These are phyloP conservation scores for Habroteleia sp. DNA, from an alignment of 2,888 invertebrate species.

Conservation along the genomic window DNA sequence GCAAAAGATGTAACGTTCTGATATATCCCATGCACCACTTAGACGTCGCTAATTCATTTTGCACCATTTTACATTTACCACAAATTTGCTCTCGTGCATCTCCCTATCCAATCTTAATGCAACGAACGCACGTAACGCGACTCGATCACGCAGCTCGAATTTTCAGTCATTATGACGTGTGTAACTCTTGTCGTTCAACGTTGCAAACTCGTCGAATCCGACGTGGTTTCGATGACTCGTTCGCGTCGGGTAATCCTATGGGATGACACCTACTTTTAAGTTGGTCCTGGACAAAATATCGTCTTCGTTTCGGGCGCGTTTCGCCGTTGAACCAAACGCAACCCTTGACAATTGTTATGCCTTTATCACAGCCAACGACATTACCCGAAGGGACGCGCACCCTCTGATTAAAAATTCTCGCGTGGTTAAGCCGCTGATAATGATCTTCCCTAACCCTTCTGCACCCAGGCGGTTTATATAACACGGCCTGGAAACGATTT, in stretches of 20 bases:
- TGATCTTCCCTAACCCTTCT: conserved; percentile 80
- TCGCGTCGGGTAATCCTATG: conserved; percentile 69
- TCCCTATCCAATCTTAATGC: conserved; percentile 27
- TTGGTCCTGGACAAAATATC: conserved; percentile 67
- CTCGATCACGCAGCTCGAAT: conserved; percentile 14
- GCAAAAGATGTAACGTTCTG: conserved; percentile 12
- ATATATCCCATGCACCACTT: conserved; percentile 18
- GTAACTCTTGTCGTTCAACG: conserved; percentile 1
- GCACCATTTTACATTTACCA: conserved; percentile 26
- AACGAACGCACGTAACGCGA: conserved; percentile 20
- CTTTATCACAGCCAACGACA: conserved; percentile 74
- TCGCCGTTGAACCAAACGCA: conserved; percentile 67
- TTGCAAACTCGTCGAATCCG: conserved; percentile 21
- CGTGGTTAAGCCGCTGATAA: conserved; percentile 82
- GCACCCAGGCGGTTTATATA: conserved; percentile 75
- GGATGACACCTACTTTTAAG: conserved; percentile 72
- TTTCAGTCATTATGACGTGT: conserved; percentile 26
- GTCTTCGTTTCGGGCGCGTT: conserved; percentile 63
- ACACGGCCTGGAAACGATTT: conserved; percentile 77
- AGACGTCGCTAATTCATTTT: conserved; percentile 38
- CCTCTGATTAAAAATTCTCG: conserved; percentile 82
- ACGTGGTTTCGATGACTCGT: conserved; percentile 74
- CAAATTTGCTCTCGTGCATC: conserved; percentile 11
- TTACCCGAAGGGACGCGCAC: conserved; percentile 80
- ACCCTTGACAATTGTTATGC: conserved; percentile 74